Conservation (phyloP, 2,113 vertebrate genomes). For the Peromyscus californicus region DNA sequence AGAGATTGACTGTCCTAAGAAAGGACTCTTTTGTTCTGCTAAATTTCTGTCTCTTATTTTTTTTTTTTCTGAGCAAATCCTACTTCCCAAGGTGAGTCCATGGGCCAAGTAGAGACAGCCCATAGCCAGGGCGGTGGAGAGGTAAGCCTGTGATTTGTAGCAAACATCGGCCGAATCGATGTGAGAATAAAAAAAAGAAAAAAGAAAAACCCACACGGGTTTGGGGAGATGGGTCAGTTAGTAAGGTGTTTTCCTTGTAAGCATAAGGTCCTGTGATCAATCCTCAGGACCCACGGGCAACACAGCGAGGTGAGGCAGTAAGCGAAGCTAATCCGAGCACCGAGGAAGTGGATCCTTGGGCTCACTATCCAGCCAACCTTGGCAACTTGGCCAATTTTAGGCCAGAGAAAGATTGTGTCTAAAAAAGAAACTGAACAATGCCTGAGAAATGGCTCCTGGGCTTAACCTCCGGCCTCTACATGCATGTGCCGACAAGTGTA, state of each 20-base stretch:
- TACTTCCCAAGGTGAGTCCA: neutral
- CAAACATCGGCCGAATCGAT: neutral
- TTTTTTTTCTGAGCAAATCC: conserved; percentile 22
- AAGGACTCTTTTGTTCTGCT: neutral
- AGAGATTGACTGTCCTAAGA: neutral
- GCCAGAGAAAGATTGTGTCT: neutral
- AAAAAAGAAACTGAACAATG: no score
- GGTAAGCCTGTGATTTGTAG: neutral
- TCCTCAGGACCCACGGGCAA: neutral
- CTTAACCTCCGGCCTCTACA: neutral
- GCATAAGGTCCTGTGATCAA: no score
- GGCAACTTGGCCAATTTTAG: neutral
- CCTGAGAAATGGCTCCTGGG: neutral
- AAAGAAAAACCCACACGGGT: neutral
- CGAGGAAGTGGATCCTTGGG: no score
- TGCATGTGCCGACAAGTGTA: neutral
- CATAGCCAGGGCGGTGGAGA: neutral
- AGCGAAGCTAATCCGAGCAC: no score
- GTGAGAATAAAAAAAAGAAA: neutral
- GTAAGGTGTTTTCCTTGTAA: neutral
- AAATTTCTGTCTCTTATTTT: neutral
- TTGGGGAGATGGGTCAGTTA: neutral
- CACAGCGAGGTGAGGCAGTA: no score
- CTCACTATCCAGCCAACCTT: no score
- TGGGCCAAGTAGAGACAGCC: neutral